Evolutionary conservation across 2,797 vertebrate species (phyloP).

Genomic region (Gila robusta): DNA sequence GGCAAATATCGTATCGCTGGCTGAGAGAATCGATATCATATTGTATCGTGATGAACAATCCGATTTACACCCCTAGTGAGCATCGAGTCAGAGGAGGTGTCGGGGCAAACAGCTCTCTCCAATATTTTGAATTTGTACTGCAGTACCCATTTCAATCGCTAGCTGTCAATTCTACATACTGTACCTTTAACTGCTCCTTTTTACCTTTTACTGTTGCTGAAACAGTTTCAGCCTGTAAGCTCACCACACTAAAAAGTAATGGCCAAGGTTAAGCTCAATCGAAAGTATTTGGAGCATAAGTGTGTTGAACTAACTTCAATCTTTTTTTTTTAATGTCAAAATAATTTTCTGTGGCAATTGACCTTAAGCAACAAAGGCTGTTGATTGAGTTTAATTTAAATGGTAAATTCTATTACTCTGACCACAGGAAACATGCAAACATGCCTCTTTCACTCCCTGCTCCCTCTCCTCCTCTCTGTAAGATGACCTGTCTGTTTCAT

Average conservation of each 20-base stretch:
- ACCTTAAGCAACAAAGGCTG: neutral
- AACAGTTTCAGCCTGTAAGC: neutral
- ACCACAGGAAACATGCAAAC: constrained; percentile 38
- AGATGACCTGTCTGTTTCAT: constrained; percentile 49
- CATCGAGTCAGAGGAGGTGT: neutral
- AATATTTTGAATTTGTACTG: neutral
- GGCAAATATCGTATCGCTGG: too few relatives aligned
- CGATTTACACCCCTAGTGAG: too few relatives aligned
- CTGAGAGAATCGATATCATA: too few relatives aligned
- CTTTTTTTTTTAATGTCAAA: neutral
- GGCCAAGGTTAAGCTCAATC: neutral
- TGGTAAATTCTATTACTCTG: neutral
- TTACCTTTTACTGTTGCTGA: neutral
- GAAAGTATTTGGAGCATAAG: neutral
- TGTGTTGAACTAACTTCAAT: too few relatives aligned
- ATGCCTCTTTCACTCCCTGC: neutral
- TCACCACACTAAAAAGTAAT: neutral
- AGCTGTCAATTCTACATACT: neutral
- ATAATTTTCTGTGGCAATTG: neutral
- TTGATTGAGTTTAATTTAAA: neutral
- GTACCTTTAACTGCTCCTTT: neutral
- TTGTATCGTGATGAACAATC: too few relatives aligned
- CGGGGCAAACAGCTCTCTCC: neutral
- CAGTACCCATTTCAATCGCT: neutral
- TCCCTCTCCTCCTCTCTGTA: constrained; percentile 13